Percentiles rank a stretch among this genome's conserved stretches.
These are phyloP conservation scores for Phalangium opilio DNA, from an alignment of 2,888 invertebrate genomes.

Conservation along the genomic window DNA sequence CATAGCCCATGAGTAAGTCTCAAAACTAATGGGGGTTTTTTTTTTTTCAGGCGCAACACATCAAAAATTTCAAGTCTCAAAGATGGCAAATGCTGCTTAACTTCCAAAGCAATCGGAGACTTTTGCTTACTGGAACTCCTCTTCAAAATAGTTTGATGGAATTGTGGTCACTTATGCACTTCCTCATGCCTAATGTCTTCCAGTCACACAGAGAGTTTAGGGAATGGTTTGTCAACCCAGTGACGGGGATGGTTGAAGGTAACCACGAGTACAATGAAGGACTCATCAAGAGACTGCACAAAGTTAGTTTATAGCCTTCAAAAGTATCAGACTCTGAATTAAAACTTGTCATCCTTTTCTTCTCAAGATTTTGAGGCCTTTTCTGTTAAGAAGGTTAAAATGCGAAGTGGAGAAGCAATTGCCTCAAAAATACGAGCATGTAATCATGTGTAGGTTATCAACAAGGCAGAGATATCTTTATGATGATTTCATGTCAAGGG, in stretches of 20 bases:
- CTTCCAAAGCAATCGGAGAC: conserved; percentile 77
- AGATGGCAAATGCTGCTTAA: conserved; percentile 93
- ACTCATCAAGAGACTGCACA: conserved; percentile 73
- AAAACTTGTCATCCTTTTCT: background rate
- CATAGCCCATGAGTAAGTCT: background rate
- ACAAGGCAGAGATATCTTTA: conserved; percentile 92
- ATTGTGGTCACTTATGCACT: conserved; percentile 95
- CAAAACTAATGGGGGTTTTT: background rate
- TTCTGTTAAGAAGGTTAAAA: conserved; percentile 78
- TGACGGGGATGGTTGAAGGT: conserved; percentile 90
- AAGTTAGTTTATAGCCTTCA: too few species aligned
- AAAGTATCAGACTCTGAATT: too few species aligned
- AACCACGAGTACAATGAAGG: conserved; percentile 78
- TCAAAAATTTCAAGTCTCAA: conserved; percentile 98
- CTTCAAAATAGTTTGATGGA: conserved; percentile 93
- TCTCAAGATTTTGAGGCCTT: conserved; percentile 67
- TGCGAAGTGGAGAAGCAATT: conserved; percentile 92
- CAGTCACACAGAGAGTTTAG: conserved; percentile 79
- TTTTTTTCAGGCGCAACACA: conserved; percentile 70
- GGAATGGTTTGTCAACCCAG: conserved; percentile 82
- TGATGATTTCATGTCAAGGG: conserved; percentile 97
- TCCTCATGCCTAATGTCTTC: conserved; percentile 93
- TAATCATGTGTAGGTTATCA: conserved; percentile 80
- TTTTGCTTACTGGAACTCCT: conserved; percentile 85
- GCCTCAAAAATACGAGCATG: conserved; percentile 91